Percentiles rank a stretch among this genome's conserved stretches.
Evolutionary conservation across 2,797 vertebrate genomes (phyloP).

Genomic region (Propithecus deckenii): DNA sequence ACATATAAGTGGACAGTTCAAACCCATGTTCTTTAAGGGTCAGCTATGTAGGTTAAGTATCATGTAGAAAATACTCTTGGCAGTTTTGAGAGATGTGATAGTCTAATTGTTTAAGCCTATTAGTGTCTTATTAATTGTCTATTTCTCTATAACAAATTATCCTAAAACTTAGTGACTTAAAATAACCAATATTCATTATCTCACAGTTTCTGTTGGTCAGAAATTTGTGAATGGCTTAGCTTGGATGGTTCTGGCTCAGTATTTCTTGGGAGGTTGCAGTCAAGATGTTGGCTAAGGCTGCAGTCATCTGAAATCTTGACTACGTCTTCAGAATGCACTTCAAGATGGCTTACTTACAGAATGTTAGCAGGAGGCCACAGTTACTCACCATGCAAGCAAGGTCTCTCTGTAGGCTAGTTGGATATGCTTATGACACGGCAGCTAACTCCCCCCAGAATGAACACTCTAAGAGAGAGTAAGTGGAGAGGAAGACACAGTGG

Average conservation of each 20-base stretch:
- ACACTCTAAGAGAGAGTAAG: neutral
- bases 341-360: neutral
- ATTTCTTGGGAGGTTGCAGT: neutral
- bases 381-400: neutral
- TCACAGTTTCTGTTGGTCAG: neutral
- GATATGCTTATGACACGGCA: neutral
- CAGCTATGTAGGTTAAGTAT: neutral
- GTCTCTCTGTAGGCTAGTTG: neutral
- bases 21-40: neutral
- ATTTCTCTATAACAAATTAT: neutral
- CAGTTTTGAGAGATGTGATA: slow-evolving; percentile 65
- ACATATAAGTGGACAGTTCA: neutral
- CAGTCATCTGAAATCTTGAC: neutral
- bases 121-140: neutral
- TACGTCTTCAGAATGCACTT: neutral
- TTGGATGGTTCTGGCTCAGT: neutral
- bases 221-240: neutral
- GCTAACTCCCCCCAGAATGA: neutral
- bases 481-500: neutral
- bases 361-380: neutral
- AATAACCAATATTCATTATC: neutral
- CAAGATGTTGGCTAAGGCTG: neutral
- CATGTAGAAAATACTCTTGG: slow-evolving; percentile 35
- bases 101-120: slow-evolving; percentile 73
- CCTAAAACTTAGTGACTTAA: neutral